A percentile compares a stretch with the other conserved stretches of the same genome.
These are phyloP conservation scores for Chamaea fasciata DNA, from an alignment of 2,113 vertebrate genomes.

Conservation along the genomic window DNA sequence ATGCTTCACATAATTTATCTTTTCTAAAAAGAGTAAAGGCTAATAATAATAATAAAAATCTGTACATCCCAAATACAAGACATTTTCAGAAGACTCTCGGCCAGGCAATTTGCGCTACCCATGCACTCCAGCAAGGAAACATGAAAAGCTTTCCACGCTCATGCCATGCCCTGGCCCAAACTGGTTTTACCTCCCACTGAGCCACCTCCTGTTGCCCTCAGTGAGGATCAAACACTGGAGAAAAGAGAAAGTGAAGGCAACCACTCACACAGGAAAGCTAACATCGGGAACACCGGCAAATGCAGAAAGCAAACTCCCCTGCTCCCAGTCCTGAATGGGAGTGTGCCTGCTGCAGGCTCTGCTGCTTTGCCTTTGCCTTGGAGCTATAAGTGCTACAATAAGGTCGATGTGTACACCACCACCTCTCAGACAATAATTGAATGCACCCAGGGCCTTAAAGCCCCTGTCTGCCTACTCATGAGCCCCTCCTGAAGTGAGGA, in stretches of 20 bases:
- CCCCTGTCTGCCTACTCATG: neutral
- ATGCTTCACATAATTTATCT: neutral
- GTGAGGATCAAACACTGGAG: slow-evolving; percentile 58
- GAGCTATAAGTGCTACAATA: neutral
- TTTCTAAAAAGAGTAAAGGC: neutral
- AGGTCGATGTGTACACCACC: neutral
- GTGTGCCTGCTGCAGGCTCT: neutral
- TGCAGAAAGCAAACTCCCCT: neutral
- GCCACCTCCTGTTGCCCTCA: slow-evolving; percentile 52
- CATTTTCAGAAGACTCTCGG: slow-evolving; percentile 63
- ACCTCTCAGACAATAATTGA: neutral
- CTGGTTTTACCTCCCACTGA: neutral
- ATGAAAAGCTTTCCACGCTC: slow-evolving; percentile 64
- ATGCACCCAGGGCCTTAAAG: neutral
- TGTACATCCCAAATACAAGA: neutral
- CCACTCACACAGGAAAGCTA: slow-evolving; percentile 63
- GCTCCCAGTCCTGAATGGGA: neutral
- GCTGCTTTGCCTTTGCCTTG: neutral
- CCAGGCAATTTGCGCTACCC: slow-evolving; percentile 37
- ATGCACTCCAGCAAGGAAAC: neutral
- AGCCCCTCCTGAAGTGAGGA: neutral
- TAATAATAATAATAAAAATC: neutral
- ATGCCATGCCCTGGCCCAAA: neutral
- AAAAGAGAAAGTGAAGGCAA: slow-evolving; percentile 66
- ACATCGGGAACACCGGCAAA: neutral